Evolutionary conservation across 1,140 invertebrate species (phyloP).

Genomic region (Steinernema khuongi): DNA sequence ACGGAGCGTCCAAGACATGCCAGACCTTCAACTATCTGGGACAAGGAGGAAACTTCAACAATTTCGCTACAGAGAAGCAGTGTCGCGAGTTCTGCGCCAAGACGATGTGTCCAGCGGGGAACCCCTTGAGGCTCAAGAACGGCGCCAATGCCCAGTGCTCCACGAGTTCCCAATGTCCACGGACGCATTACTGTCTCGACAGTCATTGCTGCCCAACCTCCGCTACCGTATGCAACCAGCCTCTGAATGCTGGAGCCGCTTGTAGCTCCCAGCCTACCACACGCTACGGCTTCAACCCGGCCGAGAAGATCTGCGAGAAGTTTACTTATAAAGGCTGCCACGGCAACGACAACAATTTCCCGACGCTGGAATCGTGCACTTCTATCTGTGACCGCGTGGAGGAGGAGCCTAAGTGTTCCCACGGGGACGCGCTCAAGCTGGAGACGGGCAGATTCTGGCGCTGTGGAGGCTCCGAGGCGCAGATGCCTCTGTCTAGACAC

Average conservation of each 20-base stretch:
- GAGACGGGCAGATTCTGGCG: constrained; percentile 37
- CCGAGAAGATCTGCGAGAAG: constrained; percentile 28
- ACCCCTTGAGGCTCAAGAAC: constrained; percentile 35
- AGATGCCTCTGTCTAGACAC: too few species aligned
- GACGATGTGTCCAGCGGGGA: constrained; percentile 37
- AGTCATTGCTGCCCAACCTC: constrained; percentile 42
- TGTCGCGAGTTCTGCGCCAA: constrained; percentile 40
- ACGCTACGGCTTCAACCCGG: constrained; percentile 42
- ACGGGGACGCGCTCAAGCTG: constrained; percentile 31
- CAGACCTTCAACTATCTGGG: constrained; percentile 39
- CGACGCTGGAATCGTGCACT: constrained; percentile 27
- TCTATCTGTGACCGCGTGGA: constrained; percentile 26
- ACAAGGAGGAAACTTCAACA: constrained; percentile 51
- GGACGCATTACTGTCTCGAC: constrained; percentile 35
- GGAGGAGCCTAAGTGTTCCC: constrained; percentile 38
- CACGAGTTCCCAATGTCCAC: constrained; percentile 36
- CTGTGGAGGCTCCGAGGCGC: constrained; percentile 25
- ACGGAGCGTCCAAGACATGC: constrained; percentile 30
- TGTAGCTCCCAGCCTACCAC: constrained; percentile 32
- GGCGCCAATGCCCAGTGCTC: constrained; percentile 36
- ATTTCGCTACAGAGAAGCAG: constrained; percentile 40
- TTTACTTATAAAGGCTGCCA: constrained; percentile 45
- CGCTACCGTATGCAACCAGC: constrained; percentile 40
- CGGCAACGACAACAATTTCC: constrained; percentile 45
- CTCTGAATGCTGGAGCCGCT: constrained; percentile 25